Conservation (phyloP, 2,113 vertebrate genomes). For the Vanacampus margaritifer region DNA sequence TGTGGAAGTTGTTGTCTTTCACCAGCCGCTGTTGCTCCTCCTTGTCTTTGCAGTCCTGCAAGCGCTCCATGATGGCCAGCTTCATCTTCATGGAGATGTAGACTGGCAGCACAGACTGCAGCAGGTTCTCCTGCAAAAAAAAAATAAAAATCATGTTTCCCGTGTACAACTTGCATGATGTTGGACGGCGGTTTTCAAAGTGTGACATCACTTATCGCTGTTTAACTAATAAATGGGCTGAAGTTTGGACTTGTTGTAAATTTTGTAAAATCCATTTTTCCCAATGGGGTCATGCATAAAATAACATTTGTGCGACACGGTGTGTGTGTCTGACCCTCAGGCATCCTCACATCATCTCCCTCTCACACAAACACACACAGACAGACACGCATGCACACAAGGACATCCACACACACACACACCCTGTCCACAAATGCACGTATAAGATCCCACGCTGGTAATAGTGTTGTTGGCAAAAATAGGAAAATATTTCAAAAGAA, state of each 20-base stretch:
- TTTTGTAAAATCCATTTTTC: too few relatives aligned
- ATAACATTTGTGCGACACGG: too few relatives aligned
- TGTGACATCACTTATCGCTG: too few relatives aligned
- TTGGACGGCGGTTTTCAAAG: not conserved
- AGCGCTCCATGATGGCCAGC: conserved; percentile 89
- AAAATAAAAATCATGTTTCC: not conserved
- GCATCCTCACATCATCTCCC: not conserved
- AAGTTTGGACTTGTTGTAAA: too few relatives aligned
- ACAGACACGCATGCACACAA: too few relatives aligned
- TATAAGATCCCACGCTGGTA: conserved; percentile 16
- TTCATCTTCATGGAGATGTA: conserved; percentile 99
- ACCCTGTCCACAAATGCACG: not conserved
- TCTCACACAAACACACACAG: too few relatives aligned
- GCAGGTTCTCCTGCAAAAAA: conserved; percentile 82
- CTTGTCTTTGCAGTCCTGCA: conserved; percentile 88
- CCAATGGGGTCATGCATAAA: too few relatives aligned
- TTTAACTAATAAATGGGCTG: too few relatives aligned
- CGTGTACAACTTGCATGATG: not conserved
- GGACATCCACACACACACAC: conserved; percentile 14
- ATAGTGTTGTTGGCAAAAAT: conserved; percentile 34
- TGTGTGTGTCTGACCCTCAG: not conserved
- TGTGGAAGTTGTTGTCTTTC: conserved; percentile 97
- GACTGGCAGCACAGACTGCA: conserved; percentile 92
- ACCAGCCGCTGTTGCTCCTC: conserved; percentile 76
- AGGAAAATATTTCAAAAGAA: conserved; percentile 20